Evolutionary conservation across 2,888 invertebrate genomes (phyloP).

Genomic region (Pseudoips prasinana): DNA sequence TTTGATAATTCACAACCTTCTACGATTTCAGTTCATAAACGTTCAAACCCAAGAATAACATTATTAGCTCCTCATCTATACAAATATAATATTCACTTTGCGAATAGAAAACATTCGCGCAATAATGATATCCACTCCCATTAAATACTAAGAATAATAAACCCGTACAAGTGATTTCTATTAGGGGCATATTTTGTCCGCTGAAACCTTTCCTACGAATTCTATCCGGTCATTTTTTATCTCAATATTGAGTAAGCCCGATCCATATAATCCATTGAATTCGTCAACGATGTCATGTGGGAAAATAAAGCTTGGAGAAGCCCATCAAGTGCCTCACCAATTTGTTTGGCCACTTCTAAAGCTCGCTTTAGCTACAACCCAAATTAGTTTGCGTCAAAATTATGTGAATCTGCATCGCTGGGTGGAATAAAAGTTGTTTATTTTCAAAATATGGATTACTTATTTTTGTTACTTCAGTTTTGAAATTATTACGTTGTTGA

Average conservation of each 20-base stretch:
- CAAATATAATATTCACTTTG: background rate
- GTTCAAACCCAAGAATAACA: too few species aligned
- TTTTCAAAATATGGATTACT: too few species aligned
- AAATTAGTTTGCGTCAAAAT: constrained; percentile 37
- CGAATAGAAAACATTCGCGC: background rate
- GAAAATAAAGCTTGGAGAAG: constrained; percentile 61
- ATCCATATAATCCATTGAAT: constrained; percentile 62
- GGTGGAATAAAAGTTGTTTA: constrained; percentile 1
- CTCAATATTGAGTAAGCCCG: constrained; percentile 1
- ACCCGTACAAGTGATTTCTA: constrained; percentile 33
- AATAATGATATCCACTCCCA: constrained; percentile 6
- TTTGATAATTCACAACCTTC: background rate
- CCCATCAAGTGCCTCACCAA: constrained; percentile 63
- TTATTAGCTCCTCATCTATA: constrained; percentile 1
- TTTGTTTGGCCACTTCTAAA: constrained; percentile 70
- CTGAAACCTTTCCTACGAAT: constrained; percentile 43
- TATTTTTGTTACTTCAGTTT: too few species aligned
- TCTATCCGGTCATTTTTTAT: constrained; percentile 33
- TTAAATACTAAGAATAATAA: constrained; percentile 19
- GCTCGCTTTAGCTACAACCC: constrained; percentile 41
- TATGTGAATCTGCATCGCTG: background rate
- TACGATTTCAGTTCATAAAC: background rate
- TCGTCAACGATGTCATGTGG: constrained; percentile 56
- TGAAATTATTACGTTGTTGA: too few species aligned
- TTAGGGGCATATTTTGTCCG: constrained; percentile 27